Base-by-base conservation (phyloP, 2,888 invertebrate species). In the Spisula subtruncata region DNA sequence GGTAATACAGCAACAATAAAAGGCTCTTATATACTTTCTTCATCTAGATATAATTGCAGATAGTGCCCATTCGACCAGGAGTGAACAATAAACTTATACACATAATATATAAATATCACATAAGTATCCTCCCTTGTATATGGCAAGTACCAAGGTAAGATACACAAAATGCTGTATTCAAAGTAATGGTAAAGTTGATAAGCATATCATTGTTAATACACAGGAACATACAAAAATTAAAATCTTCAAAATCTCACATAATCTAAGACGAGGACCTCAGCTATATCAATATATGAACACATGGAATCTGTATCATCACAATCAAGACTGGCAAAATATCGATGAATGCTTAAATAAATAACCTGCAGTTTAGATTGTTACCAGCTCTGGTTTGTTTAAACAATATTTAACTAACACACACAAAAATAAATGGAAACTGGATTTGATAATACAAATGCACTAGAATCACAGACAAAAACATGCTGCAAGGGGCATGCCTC, bases 221-320 rank as follows among this genome's bases (percentile, higher is more conserved):
- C 84, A 88, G 86, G 88, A 32, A 75, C 89, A 89, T 91, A 91
- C 88, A 89, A 89, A 89, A 88, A 88, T 89, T 91, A 88, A 91
- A 91, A 89, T 88, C 83, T 86, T 87, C 91, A 89, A 91, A 91
- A 89, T 89, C 89, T 89, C 88, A 91, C 86, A 84, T 79, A 87
- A 51, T 32, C 35, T 79, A 91, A 88, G 89, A 91, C 91, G 54
- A 91, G 89, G 90, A 91, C 88, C 89, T 86, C 91, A 89, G 89
- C 85, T 85, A 86, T 90, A 85, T 84, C 54, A 89, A 54, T 89
- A 54, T 89, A 86, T 91, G 91, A 91, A 91, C 91, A 91, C 91
- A 91, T 91, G 91, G 86, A 91, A 89, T 86, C 41, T 80, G 87
- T 81, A 81, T 66, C 87, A 90, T 86, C 90, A 87, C 90, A 87